phyloP scores from a whole-genome alignment of 2,113 vertebrate species.

The Tursiops truncatus region DNA sequence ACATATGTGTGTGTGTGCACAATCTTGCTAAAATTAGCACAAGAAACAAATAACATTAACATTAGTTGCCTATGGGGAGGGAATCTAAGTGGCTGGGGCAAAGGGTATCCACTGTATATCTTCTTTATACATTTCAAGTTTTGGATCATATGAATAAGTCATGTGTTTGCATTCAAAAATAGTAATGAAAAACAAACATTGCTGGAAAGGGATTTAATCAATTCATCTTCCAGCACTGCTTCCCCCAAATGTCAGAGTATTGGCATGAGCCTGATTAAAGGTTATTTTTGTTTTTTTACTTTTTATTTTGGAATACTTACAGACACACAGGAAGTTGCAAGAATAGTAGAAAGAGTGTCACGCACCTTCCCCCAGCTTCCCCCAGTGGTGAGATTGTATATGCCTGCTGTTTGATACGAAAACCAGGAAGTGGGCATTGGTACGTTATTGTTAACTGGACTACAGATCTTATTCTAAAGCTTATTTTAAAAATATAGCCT shows the following conservation, averaged over 20 bases:
- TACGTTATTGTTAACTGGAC: neutral
- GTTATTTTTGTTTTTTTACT: neutral
- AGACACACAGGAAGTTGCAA: slow-evolving; percentile 54
- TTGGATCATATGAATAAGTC: neutral
- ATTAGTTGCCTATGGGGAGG: neutral
- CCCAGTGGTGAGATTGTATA: neutral
- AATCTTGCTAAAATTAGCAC: neutral
- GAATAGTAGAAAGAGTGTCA: slow-evolving; percentile 42
- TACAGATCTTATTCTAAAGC: slow-evolving; percentile 1
- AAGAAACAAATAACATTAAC: neutral
- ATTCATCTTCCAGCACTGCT: neutral
- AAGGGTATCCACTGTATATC: neutral
- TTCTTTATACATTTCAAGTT: neutral
- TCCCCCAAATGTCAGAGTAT: neutral
- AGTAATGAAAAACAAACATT: slow-evolving; percentile 9
- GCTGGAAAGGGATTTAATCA: neutral
- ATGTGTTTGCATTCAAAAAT: neutral
- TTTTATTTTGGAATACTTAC: slow-evolving; percentile 67
- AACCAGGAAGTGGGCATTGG: neutral
- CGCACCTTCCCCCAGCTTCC: neutral
- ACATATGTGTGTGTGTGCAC: neutral
- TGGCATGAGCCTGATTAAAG: neutral
- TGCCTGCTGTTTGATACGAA: neutral
- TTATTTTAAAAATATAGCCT: slow-evolving; percentile 10
- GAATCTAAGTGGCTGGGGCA: neutral